A percentile compares a stretch with the other conserved stretches of the same genome.
Evolutionary conservation across 2,113 vertebrate species (phyloP).

Genomic region (Sinocyclocheilus anshuiensis): DNA sequence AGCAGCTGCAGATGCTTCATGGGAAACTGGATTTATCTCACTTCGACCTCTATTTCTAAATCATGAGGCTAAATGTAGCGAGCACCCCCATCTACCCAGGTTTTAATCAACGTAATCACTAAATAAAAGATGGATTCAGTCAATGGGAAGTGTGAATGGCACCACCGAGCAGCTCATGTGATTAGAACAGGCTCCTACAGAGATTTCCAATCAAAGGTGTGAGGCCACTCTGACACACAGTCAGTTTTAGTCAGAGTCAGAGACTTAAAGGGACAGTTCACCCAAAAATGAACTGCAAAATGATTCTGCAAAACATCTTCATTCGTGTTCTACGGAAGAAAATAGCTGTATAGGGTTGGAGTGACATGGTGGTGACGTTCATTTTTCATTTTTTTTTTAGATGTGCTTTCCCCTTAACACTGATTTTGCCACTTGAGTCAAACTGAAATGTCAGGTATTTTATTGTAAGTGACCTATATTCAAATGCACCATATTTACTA

Average conservation of each 20-base stretch:
- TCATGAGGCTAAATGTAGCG: slow-evolving; percentile 17
- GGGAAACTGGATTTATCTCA: slow-evolving; percentile 22
- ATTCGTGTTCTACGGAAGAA: not conserved
- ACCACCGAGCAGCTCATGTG: not conserved
- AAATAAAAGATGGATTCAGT: slow-evolving; percentile 39
- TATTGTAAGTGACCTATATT: too few species aligned
- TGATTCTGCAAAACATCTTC: not conserved
- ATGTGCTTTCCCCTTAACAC: not conserved
- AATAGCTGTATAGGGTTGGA: not conserved
- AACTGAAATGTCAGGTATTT: too few species aligned
- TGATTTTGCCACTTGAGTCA: not conserved
- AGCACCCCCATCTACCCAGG: slow-evolving; percentile 14
- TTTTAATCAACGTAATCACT: slow-evolving; percentile 29
- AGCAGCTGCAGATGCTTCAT: slow-evolving; percentile 20
- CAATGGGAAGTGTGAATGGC: not conserved
- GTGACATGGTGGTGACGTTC: not conserved
- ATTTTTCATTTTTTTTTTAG: too few species aligned
- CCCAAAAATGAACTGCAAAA: not conserved
- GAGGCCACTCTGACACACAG: slow-evolving; percentile 14
- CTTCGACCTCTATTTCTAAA: slow-evolving; percentile 22
- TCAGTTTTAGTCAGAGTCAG: not conserved
- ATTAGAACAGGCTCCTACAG: slow-evolving; percentile 6
- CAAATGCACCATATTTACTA: too few species aligned
- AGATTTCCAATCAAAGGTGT: slow-evolving; percentile 23
- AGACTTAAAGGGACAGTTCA: not conserved